phyloP scores from a whole-genome alignment of 2,113 vertebrate species.

The Tupaia tana region DNA sequence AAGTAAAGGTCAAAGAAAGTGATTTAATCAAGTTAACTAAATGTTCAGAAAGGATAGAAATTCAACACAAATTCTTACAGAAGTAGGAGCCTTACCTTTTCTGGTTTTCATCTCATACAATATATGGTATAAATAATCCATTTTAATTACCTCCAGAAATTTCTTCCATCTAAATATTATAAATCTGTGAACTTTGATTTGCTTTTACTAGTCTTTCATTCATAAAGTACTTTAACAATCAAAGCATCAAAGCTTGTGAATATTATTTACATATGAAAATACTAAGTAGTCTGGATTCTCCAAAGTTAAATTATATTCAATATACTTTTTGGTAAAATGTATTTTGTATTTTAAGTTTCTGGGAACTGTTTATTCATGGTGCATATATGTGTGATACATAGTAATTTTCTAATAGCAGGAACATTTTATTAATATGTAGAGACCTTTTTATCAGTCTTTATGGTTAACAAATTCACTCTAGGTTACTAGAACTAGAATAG shows the following conservation, averaged over 20 bases:
- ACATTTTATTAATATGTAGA: slow-evolving; percentile 36
- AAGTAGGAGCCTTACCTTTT: neutral
- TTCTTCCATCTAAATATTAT: neutral
- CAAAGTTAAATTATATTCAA: slow-evolving; percentile 53
- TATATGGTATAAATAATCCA: neutral
- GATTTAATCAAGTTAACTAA: slow-evolving; percentile 11
- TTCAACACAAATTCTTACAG: neutral
- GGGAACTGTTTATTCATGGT: slow-evolving; percentile 42
- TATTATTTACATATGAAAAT: slow-evolving; percentile 56
- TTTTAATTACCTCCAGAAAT: slow-evolving; percentile 30
- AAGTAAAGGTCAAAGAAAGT: neutral
- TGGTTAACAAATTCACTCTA: slow-evolving; percentile 36
- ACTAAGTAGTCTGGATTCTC: slow-evolving; percentile 25
- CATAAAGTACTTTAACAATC: slow-evolving; percentile 48
- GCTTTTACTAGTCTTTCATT: slow-evolving; percentile 4
- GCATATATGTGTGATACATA: slow-evolving; percentile 23
- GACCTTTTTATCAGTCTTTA: slow-evolving; percentile 17
- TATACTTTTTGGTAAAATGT: slow-evolving; percentile 52
- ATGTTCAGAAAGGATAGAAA: slow-evolving; percentile 2
- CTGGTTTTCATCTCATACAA: slow-evolving; percentile 27
- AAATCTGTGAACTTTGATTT: slow-evolving; percentile 31
- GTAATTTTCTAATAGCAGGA: slow-evolving; percentile 34
- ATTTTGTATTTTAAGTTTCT: slow-evolving; percentile 58
- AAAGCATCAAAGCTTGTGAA: neutral
- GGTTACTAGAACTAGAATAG: neutral